Evolutionary conservation across 1,140 invertebrate genomes (phyloP).

Genomic region (Diabrotica virgifera): DNA sequence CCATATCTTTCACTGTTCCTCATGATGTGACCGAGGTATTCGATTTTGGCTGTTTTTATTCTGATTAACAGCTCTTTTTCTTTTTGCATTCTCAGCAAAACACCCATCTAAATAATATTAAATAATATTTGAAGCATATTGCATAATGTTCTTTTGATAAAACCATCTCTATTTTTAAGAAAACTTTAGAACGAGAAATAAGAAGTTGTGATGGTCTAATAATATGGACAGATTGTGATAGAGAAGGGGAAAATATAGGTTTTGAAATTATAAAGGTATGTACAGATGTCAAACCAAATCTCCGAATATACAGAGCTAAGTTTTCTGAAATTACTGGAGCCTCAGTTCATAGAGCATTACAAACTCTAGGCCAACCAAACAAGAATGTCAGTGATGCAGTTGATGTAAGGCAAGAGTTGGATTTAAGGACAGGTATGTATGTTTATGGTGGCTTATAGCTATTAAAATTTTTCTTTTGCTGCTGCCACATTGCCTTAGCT

Average conservation of each 20-base stretch:
- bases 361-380: conserved; percentile 78
- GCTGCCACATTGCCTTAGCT: no score
- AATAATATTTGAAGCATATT: no score
- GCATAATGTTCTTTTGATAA: no score
- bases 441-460: no score
- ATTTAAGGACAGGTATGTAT: conserved; percentile 85
- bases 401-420: conserved; percentile 90
- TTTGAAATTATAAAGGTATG: conserved; percentile 97
- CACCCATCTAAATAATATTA: no score
- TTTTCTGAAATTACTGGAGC: conserved; percentile 95
- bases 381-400: conserved; percentile 89
- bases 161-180: conserved; percentile 51
- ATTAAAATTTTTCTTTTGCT: no score
- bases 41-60: no score
- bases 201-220: conserved; percentile 76
- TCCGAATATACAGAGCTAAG: conserved; percentile 80
- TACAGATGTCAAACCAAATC: conserved; percentile 70
- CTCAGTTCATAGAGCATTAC: conserved; percentile 78
- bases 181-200: conserved; percentile 81
- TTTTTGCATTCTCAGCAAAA: no score
- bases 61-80: no score
- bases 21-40: no score
- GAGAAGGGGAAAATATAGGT: conserved; percentile 99
- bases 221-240: conserved; percentile 99
- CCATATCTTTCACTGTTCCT: no score